phyloP scores from a whole-genome alignment of 2,888 invertebrate species.

The Oithona nana region DNA sequence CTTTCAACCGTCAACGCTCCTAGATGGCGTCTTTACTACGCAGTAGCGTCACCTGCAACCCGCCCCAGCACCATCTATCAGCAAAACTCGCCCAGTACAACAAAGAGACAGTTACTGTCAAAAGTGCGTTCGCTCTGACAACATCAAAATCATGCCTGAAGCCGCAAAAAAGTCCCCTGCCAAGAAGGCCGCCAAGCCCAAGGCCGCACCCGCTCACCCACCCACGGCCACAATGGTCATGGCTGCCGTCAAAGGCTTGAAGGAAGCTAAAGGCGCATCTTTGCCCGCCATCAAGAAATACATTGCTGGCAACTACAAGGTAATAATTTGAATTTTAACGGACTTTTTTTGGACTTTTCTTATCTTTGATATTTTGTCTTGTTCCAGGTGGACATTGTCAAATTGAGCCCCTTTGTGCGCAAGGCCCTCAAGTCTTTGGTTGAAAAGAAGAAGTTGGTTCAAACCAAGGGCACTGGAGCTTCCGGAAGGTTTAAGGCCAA shows the following conservation, averaged over 20 bases:
- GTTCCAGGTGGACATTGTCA: slow-evolving; percentile 28
- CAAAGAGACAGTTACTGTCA: too few species aligned
- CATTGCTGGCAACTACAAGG: slow-evolving; percentile 28
- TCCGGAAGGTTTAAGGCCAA: slow-evolving; percentile 20
- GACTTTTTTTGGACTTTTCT: too few species aligned
- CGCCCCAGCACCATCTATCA: too few species aligned
- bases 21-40: too few species aligned
- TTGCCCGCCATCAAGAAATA: slow-evolving; percentile 31
- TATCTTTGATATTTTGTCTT: too few species aligned
- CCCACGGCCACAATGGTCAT: slow-evolving; percentile 30
- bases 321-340: too few species aligned
- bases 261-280: slow-evolving; percentile 31
- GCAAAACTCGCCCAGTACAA: too few species aligned
- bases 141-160: too few species aligned
- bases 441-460: slow-evolving; percentile 26
- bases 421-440: slow-evolving; percentile 27
- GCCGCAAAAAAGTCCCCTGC: too few species aligned
- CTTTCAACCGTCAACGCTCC: too few species aligned
- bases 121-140: too few species aligned
- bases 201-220: slow-evolving; percentile 25
- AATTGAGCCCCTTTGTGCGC: slow-evolving; percentile 25
- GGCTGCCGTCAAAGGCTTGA: slow-evolving; percentile 27
- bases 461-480: slow-evolving; percentile 23
- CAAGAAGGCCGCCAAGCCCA: slow-evolving; percentile 18
- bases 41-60: too few species aligned